These are phyloP conservation scores for Phocoena sinus DNA, from an alignment of 2,113 vertebrate species.

Conservation along the genomic window DNA sequence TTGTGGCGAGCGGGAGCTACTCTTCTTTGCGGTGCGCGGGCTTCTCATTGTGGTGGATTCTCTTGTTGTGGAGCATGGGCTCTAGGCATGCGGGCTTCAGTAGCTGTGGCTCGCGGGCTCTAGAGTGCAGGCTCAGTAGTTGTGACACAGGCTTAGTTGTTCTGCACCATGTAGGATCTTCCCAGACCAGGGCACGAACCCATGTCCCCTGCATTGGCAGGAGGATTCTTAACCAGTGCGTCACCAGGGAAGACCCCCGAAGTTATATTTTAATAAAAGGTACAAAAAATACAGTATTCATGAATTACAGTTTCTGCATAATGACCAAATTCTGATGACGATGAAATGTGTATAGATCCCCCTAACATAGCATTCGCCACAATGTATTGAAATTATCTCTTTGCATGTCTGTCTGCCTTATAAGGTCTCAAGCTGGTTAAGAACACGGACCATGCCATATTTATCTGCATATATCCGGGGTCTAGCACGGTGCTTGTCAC, in stretches of 20 bases:
- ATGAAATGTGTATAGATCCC: background rate
- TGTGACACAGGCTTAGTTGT: no score
- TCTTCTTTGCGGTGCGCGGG: no score
- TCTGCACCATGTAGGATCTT: no score
- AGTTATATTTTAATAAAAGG: background rate
- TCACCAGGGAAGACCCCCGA: background rate
- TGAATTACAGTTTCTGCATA: background rate
- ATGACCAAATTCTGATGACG: background rate
- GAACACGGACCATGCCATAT: background rate
- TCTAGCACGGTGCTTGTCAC: background rate
- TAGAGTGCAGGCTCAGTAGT: no score
- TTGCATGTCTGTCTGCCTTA: background rate
- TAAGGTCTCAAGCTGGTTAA: slow-evolving; percentile 4
- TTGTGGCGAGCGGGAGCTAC: no score
- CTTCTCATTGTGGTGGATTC: no score
- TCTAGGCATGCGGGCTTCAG: no score
- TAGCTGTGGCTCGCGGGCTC: no score
- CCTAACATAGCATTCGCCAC: background rate
- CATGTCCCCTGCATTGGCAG: no score
- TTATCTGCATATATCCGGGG: background rate
- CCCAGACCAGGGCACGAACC: no score
- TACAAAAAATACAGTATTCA: background rate
- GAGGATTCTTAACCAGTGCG: no score
- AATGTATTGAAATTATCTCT: background rate
- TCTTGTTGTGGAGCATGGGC: no score